A percentile compares a stretch with the other conserved stretches of the same genome.
Conservation (phyloP, 2,113 vertebrate genomes). For the Morone saxatilis region DNA sequence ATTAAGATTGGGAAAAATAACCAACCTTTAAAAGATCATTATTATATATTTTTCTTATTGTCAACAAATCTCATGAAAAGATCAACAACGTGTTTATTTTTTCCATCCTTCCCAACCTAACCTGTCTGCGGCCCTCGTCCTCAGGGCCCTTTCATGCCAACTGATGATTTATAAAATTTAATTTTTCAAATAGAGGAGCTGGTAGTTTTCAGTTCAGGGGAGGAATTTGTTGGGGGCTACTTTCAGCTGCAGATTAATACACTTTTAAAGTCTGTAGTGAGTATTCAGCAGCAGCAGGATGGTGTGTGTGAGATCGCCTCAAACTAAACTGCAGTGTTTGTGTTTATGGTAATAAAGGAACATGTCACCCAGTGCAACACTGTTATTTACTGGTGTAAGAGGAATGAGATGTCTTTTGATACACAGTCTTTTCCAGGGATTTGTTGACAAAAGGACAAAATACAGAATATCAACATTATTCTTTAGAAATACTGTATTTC, state of each 20-base stretch:
- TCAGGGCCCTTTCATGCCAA: not conserved
- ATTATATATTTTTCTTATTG: not conserved
- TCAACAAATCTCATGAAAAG: not conserved
- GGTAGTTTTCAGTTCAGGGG: not conserved
- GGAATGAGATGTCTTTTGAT: not conserved
- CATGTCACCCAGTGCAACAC: not conserved
- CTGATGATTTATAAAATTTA: not conserved
- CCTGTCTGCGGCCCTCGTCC: not conserved
- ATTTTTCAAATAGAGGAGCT: not conserved
- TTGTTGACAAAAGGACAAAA: not conserved
- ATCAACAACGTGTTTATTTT: not conserved
- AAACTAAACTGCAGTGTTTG: not conserved
- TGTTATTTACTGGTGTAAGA: not conserved
- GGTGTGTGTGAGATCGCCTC: not conserved
- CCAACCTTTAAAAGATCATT: not conserved
- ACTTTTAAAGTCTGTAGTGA: not conserved
- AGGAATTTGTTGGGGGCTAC: not conserved
- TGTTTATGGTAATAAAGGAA: not conserved
- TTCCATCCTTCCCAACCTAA: not conserved
- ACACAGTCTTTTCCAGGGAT: not conserved
- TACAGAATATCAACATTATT: not conserved
- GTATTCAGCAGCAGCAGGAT: not conserved
- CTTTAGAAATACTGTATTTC: too few species aligned
- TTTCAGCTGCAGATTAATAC: not conserved
- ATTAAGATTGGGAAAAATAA: not conserved